Evolutionary conservation across 92 coral and sea anemone genomes (phyloP).

Genomic region (Chrysogorgia sp.): DNA sequence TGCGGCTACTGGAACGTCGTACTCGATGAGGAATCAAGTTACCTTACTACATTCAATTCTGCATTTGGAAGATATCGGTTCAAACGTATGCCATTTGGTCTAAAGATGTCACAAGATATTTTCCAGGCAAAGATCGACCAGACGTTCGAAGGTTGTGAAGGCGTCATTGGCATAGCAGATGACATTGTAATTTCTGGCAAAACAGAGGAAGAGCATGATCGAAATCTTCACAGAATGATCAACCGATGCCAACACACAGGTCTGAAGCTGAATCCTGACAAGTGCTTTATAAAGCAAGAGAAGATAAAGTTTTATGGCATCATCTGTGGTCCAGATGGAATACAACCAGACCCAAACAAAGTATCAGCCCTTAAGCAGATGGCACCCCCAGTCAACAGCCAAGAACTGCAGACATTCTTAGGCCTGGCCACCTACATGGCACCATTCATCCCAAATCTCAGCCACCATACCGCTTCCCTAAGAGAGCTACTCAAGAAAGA

Average conservation of each 20-base stretch:
- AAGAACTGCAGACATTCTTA: conserved; percentile 58
- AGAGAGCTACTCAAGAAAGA: no score
- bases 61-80: conserved; percentile 63
- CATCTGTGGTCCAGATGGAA: no score
- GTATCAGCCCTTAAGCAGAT: conserved; percentile 18
- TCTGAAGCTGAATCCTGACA: no score
- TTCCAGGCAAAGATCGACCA: no score
- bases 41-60: conserved; percentile 63
- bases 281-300: conserved; percentile 43
- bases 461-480: conserved; percentile 52
- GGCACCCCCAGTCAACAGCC: conserved; percentile 45
- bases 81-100: no score
- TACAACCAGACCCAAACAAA: conserved; percentile 25
- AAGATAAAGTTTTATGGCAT: conserved; percentile 58
- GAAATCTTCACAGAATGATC: conserved; percentile 35
- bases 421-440: conserved; percentile 66
- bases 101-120: no score
- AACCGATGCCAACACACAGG: conserved; percentile 22
- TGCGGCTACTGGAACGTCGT: no score
- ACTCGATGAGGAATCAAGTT: no score
- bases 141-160: no score
- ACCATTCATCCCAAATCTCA: conserved; percentile 73
- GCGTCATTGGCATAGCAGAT: no score
- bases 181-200: conserved; percentile 34
- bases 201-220: conserved; percentile 50